Evolutionary conservation across 1,140 invertebrate genomes (phyloP).

Genomic region (Drosophila asahinai): DNA sequence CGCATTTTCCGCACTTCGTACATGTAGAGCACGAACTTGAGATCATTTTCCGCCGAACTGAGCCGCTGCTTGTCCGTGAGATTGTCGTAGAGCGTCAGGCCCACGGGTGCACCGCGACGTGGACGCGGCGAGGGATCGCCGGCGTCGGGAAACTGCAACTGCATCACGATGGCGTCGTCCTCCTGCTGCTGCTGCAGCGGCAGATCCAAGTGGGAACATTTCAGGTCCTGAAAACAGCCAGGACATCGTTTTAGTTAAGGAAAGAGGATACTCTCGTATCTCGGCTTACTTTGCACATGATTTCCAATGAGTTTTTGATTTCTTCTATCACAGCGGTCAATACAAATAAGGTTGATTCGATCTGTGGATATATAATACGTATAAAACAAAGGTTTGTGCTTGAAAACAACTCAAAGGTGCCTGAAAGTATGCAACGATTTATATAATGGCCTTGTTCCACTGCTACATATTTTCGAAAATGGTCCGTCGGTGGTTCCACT

Average conservation of each 20-base stretch:
- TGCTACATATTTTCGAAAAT: no score
- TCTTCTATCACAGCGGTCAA: conserved; percentile 81
- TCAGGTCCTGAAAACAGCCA: conserved; percentile 55
- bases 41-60: conserved; percentile 69
- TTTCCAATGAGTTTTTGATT: conserved; percentile 82
- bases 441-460: no score
- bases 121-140: conserved; percentile 61
- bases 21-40: conserved; percentile 82
- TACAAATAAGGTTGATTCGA: conserved; percentile 77
- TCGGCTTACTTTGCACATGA: conserved; percentile 76
- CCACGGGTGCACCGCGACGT: conserved; percentile 64
- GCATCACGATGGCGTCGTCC: conserved; percentile 62
- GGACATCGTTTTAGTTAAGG: no score
- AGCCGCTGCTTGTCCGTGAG: conserved; percentile 64
- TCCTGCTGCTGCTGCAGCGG: conserved; percentile 62
- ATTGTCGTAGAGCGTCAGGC: conserved; percentile 71
- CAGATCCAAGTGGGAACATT: conserved; percentile 73
- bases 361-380: conserved; percentile 34
- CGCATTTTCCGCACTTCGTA: conserved; percentile 80
- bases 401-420: not conserved
- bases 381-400: no score
- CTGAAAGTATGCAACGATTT: not conserved
- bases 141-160: conserved; percentile 55
- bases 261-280: no score
- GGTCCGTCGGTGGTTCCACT: no score